A percentile compares a stretch with the other conserved stretches of the same genome.
Conservation (phyloP, 2,113 vertebrate species). For the Enhydra lutris region DNA sequence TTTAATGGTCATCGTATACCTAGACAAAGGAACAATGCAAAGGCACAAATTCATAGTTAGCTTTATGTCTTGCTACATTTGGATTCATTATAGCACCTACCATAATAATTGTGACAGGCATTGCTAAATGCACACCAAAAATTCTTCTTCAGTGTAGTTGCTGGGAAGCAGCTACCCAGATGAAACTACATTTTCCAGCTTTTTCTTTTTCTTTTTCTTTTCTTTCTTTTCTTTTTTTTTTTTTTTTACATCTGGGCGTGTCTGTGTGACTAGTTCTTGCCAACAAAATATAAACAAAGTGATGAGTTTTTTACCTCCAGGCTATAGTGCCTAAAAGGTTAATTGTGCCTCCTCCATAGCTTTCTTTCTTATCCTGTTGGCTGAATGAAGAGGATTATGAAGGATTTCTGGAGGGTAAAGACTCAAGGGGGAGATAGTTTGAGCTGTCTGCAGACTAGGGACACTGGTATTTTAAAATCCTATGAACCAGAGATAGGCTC, state of each 20-base stretch:
- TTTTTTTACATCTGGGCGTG: not conserved
- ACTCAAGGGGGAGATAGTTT: not conserved
- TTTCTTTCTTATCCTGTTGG: not conserved
- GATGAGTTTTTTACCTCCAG: not conserved
- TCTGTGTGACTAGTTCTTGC: not conserved
- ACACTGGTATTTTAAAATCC: not conserved
- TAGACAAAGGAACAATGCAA: not conserved
- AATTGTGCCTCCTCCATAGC: not conserved
- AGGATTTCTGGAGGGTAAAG: not conserved
- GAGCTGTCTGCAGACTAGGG: not conserved
- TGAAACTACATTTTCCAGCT: not conserved
- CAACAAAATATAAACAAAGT: not conserved
- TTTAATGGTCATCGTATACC: not conserved
- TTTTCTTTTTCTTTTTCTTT: too few species aligned
- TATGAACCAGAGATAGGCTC: not conserved
- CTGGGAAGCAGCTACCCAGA: not conserved
- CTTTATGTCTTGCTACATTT: not conserved
- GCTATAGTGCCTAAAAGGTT: not conserved
- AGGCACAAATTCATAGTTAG: not conserved
- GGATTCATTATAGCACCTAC: not conserved
- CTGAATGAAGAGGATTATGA: not conserved
- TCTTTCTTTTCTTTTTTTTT: not conserved
- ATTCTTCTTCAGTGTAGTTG: not conserved
- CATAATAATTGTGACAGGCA: not conserved
- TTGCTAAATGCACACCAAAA: not conserved